phyloP scores from a whole-genome alignment of 2,797 vertebrate genomes.

The Telmatherina bonti region DNA sequence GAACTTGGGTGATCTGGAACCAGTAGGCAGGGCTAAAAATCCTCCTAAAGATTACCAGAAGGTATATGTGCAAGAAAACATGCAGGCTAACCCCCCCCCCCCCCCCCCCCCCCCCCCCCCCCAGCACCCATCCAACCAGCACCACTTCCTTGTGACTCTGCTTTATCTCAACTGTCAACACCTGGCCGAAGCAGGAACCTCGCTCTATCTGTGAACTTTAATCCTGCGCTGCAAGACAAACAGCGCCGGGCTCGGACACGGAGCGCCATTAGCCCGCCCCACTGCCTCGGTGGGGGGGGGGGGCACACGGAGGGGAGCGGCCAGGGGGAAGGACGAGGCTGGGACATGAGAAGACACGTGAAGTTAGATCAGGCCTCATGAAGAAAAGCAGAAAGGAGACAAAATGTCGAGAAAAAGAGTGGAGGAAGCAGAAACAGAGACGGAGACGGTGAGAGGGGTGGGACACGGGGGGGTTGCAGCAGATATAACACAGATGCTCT shows the following conservation, averaged over 20 bases:
- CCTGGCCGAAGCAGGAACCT: constrained; percentile 81
- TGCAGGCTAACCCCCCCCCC: constrained; percentile 59
- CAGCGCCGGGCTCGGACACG: constrained; percentile 75
- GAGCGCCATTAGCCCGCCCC: constrained; percentile 72
- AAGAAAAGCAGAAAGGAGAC: constrained; percentile 20
- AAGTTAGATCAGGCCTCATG: constrained; percentile 31
- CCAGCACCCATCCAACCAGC: constrained; percentile 63
- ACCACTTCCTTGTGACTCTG: constrained; percentile 66
- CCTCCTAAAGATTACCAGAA: constrained; percentile 59
- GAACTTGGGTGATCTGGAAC: constrained; percentile 77
- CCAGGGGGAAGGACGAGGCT: constrained; percentile 27
- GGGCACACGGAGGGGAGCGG: constrained; percentile 45
- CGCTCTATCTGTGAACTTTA: constrained; percentile 84
- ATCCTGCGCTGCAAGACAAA: constrained; percentile 83
- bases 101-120: constrained; percentile 37
- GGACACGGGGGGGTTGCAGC: constrained; percentile 36
- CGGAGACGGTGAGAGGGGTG: background rate
- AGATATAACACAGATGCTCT: constrained; percentile 62
- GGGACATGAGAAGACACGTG: constrained; percentile 27
- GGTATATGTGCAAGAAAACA: constrained; percentile 56
- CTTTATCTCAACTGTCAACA: constrained; percentile 87
- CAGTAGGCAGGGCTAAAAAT: constrained; percentile 20
- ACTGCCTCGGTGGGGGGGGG: constrained; percentile 51
- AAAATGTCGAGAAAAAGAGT: background rate
- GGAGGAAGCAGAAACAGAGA: background rate